Percentiles rank a stretch among this genome's conserved stretches.
Evolutionary conservation across 2,888 invertebrate species (phyloP).

Genomic region (Megaustenia siamemsis): DNA sequence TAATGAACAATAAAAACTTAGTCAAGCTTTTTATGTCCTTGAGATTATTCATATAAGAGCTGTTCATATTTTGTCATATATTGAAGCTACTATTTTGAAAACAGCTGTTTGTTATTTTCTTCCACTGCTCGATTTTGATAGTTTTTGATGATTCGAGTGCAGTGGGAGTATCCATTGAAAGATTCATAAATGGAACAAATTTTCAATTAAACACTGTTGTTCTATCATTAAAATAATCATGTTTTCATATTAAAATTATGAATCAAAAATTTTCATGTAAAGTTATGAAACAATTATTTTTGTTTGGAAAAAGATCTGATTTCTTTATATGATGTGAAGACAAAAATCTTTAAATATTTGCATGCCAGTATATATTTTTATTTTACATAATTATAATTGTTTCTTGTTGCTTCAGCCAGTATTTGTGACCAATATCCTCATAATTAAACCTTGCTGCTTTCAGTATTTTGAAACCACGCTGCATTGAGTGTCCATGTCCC

Average conservation of each 20-base stretch:
- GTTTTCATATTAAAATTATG: neutral
- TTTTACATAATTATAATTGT: neutral
- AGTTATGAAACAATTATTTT: too few relatives aligned
- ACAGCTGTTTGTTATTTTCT: neutral
- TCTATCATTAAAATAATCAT: neutral
- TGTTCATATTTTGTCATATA: neutral
- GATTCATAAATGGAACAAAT: too few relatives aligned
- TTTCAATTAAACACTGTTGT: neutral
- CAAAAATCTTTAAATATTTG: neutral
- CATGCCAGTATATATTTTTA: neutral
- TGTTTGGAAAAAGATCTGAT: neutral
- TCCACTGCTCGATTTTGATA: neutral
- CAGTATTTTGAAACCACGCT: neutral
- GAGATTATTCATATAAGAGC: too few relatives aligned
- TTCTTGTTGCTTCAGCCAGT: slow-evolving; percentile 34
- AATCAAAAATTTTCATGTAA: neutral
- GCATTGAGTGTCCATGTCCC: neutral
- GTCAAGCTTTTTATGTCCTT: too few relatives aligned
- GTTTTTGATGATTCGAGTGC: neutral
- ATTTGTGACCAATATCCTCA: slow-evolving; percentile 20
- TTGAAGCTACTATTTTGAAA: neutral
- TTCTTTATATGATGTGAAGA: neutral
- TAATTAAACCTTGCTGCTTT: neutral
- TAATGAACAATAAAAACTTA: neutral
- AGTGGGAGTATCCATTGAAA: neutral